Evolutionary conservation across 2,113 vertebrate genomes (phyloP), one percentile per base, ranked within the genome.

Genomic region (Syrrhaptes paradoxus): DNA sequence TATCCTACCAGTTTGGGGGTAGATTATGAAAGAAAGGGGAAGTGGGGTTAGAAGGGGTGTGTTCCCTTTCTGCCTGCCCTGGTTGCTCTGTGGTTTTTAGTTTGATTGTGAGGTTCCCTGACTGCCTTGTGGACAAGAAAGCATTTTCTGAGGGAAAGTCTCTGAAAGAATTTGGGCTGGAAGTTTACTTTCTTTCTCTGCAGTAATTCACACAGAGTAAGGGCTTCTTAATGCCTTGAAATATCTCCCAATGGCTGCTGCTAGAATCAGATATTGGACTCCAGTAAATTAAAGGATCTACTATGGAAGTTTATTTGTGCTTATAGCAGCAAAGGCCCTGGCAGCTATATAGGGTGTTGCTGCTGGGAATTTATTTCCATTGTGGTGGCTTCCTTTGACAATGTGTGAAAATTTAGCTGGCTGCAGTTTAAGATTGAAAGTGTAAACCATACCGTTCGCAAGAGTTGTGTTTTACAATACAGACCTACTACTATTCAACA

Each of bases 331-430:
- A 70, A 89, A 81, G 45, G 32, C 26, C 65, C n/a, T 71, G 10
- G 1, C 34, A 67, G 51, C 61, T 71, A 74, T 51, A 15, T 25
- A 31, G 38, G 38, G 17, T 57, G 61, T 55, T 78, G 17, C 59
- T 90, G 36, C 32, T 81, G 45, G 61, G 80, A 87, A 89, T 87
- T 92, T 85, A 84, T 87, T 78, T 89, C 73, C 36, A 65, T 92
- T 93, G 76, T 82, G 49, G 68, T 89, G 61, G 61, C 52, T 89
- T 89, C 93, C 87, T 93, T 95, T 86, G 93, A 75, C 91, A 81
- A 92, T 81, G 65, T 90, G 92, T 96, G 90, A 95, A 95, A 96
- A 93, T 87, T 81, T 87, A 95, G 75, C 84, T 92, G 91, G 28
- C 86, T 95, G 49, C 32, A 81, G 65, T 84, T 75, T 84, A 77